Evolutionary conservation across 2,113 vertebrate species (phyloP), one percentile per base, ranked within the genome.

Genomic region (Eudorcas thomsonii): DNA sequence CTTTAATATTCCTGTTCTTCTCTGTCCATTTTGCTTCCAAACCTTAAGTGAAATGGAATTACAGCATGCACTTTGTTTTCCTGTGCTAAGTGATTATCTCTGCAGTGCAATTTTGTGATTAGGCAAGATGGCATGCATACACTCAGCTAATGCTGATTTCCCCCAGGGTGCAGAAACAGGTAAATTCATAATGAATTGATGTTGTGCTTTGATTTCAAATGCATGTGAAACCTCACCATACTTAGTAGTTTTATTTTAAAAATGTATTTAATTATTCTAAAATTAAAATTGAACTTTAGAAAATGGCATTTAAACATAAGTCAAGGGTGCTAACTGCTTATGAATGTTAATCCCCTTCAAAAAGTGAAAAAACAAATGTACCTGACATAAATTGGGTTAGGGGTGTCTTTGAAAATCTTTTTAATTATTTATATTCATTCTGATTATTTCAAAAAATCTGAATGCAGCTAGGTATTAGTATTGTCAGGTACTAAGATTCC

Each of bases 41-140:
- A 98, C 83, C 80, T 97, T 71, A 96, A 98, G 94, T 98, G 97
- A 98, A 98, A 96, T 97, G 90, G 97, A 92, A 52, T 84, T 96
- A 97, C 30, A 97, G 96, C 91, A 91, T 96, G 98, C 97, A 96
- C 81, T 98, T 98, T 98, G 93, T 98, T 98, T 98, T 97, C 86
- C 60, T 96, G 23, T 96, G 71, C 90, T 98, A 96, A 98, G 97
- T 97, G 95, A 97, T 97, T 98, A 96, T 96, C 83, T 98, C 95
- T 98, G 94, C 96, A 97, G 89, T 97, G 95, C 97, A 98, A 98
- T 98, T 98, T 98, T 98, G 90, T 98, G 96, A 98, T 98, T 98
- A 98, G 96, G 67, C 25, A 0, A 88, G 85, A 88, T 54, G 55
- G 95, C 98, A 87, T 93, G 93, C 25, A 7, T 97, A 95, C 95